These are phyloP conservation scores for Sipha flava DNA, from an alignment of 1,140 invertebrate genomes.

Conservation along the genomic window DNA sequence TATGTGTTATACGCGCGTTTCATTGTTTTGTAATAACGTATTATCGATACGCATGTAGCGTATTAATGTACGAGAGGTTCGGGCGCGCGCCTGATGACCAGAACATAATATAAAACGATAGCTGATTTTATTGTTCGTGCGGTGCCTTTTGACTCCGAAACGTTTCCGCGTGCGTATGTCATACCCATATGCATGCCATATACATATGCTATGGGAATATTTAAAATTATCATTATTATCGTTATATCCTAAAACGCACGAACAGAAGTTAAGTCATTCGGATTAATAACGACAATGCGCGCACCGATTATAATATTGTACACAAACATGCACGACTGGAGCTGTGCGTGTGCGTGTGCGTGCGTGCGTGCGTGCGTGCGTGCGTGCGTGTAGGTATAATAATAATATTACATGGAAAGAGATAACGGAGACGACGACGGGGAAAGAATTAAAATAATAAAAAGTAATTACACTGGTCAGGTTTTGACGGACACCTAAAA, in stretches of 20 bases:
- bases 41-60: too few relatives aligned
- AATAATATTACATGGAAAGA: neutral
- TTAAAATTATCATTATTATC: too few relatives aligned
- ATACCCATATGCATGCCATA: too few relatives aligned
- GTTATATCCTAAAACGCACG: too few relatives aligned
- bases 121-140: neutral
- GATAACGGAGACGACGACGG: neutral
- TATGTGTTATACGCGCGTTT: too few relatives aligned
- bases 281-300: neutral
- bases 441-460: neutral
- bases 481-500: neutral
- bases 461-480: neutral
- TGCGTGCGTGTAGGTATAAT: neutral
- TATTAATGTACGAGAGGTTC: too few relatives aligned
- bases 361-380: neutral
- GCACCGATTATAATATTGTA: neutral
- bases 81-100: too few relatives aligned
- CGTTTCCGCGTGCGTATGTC: neutral
- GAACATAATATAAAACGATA: too few relatives aligned
- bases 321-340: too few relatives aligned
- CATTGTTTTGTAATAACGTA: too few relatives aligned
- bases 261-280: conserved; percentile 14
- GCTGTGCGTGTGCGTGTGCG: too few relatives aligned
- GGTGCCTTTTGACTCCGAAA: neutral
- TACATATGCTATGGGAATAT: too few relatives aligned